A percentile compares a stretch with the other conserved stretches of the same genome.
phyloP scores from a whole-genome alignment of 2,888 invertebrate species.

The Drosophila sordidapex region DNA sequence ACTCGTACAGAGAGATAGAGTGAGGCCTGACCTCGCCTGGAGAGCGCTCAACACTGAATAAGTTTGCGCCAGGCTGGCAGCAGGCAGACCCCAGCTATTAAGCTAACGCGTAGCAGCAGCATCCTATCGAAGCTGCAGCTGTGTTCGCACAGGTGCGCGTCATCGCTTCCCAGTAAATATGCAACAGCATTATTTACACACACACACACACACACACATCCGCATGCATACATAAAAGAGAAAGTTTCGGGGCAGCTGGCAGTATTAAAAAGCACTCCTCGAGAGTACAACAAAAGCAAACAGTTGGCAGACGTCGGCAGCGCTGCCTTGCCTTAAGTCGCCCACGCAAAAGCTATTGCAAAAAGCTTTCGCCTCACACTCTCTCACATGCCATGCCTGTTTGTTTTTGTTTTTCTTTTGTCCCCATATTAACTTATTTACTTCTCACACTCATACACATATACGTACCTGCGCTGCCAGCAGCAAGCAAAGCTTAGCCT shows the following conservation, averaged over 20 bases:
- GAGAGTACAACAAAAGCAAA: conserved; percentile 71
- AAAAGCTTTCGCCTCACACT: conserved; percentile 49
- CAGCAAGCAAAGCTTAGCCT: conserved; percentile 29
- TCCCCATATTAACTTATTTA: conserved; percentile 36
- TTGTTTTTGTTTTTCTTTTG: conserved; percentile 26
- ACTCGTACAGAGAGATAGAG: conserved; percentile 14
- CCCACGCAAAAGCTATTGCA: conserved; percentile 72
- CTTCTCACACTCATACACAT: conserved; percentile 23
- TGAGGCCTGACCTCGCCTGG: conserved; percentile 66
- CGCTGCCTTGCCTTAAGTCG: conserved; percentile 69
- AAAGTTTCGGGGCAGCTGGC: conserved; percentile 63
- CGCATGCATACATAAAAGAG: conserved; percentile 45
- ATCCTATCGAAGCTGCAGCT: conserved; percentile 62
- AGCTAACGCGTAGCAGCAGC: conserved; percentile 41
- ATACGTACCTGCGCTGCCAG: conserved; percentile 55
- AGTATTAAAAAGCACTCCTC: neutral
- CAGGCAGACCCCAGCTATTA: conserved; percentile 22
- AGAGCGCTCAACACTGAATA: conserved; percentile 66
- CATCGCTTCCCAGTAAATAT: conserved; percentile 68
- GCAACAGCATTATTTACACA: conserved; percentile 64
- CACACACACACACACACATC: conserved; percentile 5
- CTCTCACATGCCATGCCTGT: conserved; percentile 5
- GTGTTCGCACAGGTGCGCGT: conserved; percentile 59
- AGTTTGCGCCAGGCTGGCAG: conserved; percentile 32
- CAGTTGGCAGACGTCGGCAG: conserved; percentile 70